Percentiles rank a stretch among this genome's conserved stretches.
Evolutionary conservation across 2,797 vertebrate genomes (phyloP).

Genomic region (Pampus argenteus): DNA sequence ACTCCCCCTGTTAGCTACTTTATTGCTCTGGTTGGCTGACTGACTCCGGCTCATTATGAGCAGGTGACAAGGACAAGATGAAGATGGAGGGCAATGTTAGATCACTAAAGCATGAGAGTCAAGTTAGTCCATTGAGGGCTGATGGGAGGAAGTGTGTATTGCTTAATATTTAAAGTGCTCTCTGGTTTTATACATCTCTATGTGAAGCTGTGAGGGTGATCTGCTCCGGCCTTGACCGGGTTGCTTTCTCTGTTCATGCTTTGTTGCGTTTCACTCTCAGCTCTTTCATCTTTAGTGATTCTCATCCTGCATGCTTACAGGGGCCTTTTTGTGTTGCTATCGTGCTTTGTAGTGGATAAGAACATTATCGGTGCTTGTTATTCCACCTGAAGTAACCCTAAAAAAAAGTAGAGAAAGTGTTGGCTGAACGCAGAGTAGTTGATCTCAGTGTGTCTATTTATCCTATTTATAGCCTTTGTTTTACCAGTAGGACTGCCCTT

Average conservation of each 20-base stretch:
- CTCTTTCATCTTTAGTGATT: slow-evolving; percentile 17
- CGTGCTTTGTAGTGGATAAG: slow-evolving; percentile 6
- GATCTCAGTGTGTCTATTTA: slow-evolving; percentile 33
- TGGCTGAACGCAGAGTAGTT: not conserved
- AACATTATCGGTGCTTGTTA: not conserved
- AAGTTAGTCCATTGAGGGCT: slow-evolving; percentile 12
- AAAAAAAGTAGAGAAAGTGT: not conserved
- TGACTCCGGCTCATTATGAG: slow-evolving; percentile 65
- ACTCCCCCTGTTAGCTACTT: slow-evolving; percentile 69
- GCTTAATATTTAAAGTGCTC: not conserved
- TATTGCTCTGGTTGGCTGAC: slow-evolving; percentile 59
- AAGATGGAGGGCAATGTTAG: slow-evolving; percentile 49
- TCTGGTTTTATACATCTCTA: not conserved
- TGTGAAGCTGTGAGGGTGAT: not conserved
- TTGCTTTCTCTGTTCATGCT: slow-evolving; percentile 20
- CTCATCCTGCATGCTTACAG: not conserved
- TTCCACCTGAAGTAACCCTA: not conserved
- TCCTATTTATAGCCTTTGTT: slow-evolving; percentile 55
- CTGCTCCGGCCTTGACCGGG: slow-evolving; percentile 26
- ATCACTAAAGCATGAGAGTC: slow-evolving; percentile 51
- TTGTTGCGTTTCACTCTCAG: slow-evolving; percentile 19
- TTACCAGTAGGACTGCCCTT: slow-evolving; percentile 39
- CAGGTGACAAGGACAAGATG: slow-evolving; percentile 70
- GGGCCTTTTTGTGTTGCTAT: not conserved
- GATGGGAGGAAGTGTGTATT: not conserved